phyloP scores from a whole-genome alignment of 2,888 invertebrate genomes.

The Calephelis perditalis region DNA sequence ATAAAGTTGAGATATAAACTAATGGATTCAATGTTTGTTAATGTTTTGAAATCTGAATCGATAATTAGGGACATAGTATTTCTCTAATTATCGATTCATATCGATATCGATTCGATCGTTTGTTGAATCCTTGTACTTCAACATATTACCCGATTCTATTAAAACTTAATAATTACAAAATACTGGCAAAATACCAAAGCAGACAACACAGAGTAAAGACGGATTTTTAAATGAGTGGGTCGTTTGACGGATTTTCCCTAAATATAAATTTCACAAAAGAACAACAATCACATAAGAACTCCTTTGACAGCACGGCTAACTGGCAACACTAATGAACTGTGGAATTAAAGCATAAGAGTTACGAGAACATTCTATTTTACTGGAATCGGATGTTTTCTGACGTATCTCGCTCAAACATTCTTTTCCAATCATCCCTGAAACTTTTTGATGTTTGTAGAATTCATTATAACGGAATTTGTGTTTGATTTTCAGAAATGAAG shows the following conservation, averaged over 20 bases:
- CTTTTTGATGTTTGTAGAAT: not conserved
- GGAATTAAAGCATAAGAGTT: slow-evolving; percentile 41
- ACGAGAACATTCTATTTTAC: slow-evolving; percentile 30
- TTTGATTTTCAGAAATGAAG: slow-evolving; percentile 9
- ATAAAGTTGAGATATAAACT: no score
- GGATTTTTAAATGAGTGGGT: no score
- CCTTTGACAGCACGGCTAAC: slow-evolving; percentile 39
- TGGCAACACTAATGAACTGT: slow-evolving; percentile 44
- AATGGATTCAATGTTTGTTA: no score
- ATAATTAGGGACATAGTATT: no score
- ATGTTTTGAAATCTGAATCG: no score
- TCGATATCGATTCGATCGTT: no score
- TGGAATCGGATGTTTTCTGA: slow-evolving; percentile 34
- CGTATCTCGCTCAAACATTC: slow-evolving; percentile 4
- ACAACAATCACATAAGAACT: slow-evolving; percentile 39
- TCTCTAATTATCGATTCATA: no score
- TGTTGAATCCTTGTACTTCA: no score
- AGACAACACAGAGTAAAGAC: no score
- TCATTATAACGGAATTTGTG: slow-evolving; percentile 5
- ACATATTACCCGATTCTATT: no score
- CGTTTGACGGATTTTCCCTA: not conserved
- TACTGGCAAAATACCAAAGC: no score
- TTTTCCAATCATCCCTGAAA: slow-evolving; percentile 7
- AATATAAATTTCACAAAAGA: slow-evolving; percentile 22
- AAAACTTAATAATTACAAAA: no score